Conservation (phyloP, 2,888 invertebrate species). For the Lasioglossum vierecki region DNA sequence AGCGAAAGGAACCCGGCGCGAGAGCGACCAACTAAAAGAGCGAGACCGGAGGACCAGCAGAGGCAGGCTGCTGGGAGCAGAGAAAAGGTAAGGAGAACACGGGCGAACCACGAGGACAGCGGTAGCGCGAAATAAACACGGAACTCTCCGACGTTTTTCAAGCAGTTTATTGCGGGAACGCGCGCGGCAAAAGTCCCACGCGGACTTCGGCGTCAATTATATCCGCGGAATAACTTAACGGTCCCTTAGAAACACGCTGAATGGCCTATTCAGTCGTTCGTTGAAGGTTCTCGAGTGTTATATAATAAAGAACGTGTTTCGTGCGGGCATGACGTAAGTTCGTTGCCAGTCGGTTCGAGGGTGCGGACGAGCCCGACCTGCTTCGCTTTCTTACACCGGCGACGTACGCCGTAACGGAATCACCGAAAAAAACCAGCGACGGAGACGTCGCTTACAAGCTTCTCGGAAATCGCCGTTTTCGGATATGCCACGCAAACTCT, state of each 20-base stretch:
- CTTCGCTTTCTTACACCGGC: neutral
- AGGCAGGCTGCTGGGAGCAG: slow-evolving; percentile 1
- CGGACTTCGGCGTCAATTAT: slow-evolving; percentile 82
- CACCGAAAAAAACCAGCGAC: neutral
- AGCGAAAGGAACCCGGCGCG: neutral
- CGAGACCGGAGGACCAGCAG: neutral
- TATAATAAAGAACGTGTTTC: slow-evolving; percentile 81
- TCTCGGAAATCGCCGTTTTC: neutral
- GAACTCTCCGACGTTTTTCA: slow-evolving; percentile 69
- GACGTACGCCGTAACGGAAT: neutral
- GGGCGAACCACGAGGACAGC: slow-evolving; percentile 31
- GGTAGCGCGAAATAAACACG: slow-evolving; percentile 61
- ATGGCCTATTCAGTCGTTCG: slow-evolving; percentile 83
- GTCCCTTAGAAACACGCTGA: slow-evolving; percentile 82
- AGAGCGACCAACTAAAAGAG: neutral
- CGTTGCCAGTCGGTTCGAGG: slow-evolving; percentile 41
- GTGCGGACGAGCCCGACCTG: slow-evolving; percentile 39
- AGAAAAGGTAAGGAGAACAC: slow-evolving; percentile 26
- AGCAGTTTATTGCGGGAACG: slow-evolving; percentile 76
- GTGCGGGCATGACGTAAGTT: slow-evolving; percentile 77
- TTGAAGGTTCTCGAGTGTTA: slow-evolving; percentile 82
- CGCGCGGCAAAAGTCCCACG: slow-evolving; percentile 76
- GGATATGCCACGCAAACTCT: neutral
- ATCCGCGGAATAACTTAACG: slow-evolving; percentile 83
- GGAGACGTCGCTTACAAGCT: neutral